phyloP scores from a whole-genome alignment of 2,888 invertebrate genomes.

The Cataglyphis albicans region DNA sequence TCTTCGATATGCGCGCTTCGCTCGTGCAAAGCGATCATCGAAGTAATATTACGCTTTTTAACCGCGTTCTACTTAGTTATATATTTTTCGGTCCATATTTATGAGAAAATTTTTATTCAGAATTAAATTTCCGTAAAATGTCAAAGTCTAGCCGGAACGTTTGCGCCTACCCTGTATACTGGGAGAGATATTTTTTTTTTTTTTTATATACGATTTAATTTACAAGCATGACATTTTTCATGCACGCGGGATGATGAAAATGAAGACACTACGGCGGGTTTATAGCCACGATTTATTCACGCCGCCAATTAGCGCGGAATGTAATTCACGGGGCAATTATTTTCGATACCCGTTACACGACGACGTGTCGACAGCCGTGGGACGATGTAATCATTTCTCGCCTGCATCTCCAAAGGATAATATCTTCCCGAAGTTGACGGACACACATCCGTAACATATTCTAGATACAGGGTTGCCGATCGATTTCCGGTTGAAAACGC shows the following conservation, averaged over 20 bases:
- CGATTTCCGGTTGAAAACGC: constrained; percentile 31
- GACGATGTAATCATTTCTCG: background rate
- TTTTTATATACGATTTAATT: background rate
- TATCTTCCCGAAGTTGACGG: background rate
- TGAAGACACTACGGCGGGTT: constrained; percentile 12
- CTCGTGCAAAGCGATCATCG: no score
- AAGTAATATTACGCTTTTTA: constrained; percentile 17
- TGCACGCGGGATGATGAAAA: background rate
- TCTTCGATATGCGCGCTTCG: background rate
- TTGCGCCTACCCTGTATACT: background rate
- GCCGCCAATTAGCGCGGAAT: constrained; percentile 44
- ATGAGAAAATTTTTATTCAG: no score
- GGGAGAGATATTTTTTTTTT: background rate
- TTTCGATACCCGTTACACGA: constrained; percentile 36
- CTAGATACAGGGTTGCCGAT: background rate
- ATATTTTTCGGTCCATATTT: no score
- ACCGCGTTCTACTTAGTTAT: background rate
- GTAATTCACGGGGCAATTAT: constrained; percentile 43
- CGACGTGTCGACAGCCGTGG: constrained; percentile 33
- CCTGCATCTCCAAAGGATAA: background rate
- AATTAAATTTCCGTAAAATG: no score
- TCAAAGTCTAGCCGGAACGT: no score
- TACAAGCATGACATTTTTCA: background rate
- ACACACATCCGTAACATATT: background rate
- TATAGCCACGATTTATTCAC: constrained; percentile 23